Conservation (phyloP, 2,113 vertebrate genomes). For the Calyptommatus sinebrachiatus region DNA sequence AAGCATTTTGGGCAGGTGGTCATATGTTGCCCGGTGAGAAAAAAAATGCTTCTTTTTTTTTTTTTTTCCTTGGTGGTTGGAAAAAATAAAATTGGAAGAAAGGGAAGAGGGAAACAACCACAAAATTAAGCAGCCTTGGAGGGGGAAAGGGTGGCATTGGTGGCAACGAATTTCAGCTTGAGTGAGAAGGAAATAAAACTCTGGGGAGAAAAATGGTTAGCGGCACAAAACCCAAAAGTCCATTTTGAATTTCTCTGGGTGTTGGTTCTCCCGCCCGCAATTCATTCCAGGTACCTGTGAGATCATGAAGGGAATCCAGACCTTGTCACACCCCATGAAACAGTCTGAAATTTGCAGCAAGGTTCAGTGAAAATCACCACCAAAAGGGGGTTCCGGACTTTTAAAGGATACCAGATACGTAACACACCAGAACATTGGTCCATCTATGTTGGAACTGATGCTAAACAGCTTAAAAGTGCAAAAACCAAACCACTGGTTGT, state of each 20-base stretch:
- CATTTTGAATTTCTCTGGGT: too few species aligned
- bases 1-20: slow-evolving; percentile 24
- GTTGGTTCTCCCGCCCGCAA: background rate
- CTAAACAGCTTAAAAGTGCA: too few species aligned
- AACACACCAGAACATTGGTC: too few species aligned
- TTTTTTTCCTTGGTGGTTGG: slow-evolving; percentile 48
- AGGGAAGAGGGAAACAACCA: background rate
- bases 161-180: background rate
- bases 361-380: too few species aligned
- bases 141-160: background rate
- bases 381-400: too few species aligned
- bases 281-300: background rate
- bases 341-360: background rate
- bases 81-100: background rate
- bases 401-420: too few species aligned
- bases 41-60: slow-evolving; percentile 36
- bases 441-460: too few species aligned
- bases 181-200: background rate
- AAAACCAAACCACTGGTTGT: too few species aligned
- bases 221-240: background rate
- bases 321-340: too few species aligned
- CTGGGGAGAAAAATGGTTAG: slow-evolving; percentile 30
- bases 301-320: background rate
- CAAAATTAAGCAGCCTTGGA: slow-evolving; percentile 18
- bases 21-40: slow-evolving; percentile 11